Evolutionary conservation across 2,888 invertebrate species (phyloP).

Genomic region (Clistopyga incitator): DNA sequence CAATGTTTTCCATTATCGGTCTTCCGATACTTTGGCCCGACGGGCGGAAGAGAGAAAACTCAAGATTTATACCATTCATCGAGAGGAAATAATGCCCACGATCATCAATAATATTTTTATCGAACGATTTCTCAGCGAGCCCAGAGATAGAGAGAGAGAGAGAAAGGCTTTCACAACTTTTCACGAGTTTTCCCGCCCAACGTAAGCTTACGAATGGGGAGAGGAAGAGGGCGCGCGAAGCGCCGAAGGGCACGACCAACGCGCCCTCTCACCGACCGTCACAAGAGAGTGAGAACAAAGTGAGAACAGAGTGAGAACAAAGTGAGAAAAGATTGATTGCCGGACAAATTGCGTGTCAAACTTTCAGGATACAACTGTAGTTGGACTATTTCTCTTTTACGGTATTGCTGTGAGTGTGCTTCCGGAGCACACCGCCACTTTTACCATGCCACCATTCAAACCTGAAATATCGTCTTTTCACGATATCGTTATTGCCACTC

Average conservation of each 20-base stretch:
- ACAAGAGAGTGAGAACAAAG: conserved; percentile 41
- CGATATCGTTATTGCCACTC: conserved; percentile 30
- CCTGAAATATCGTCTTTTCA: conserved; percentile 32
- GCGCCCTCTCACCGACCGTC: neutral
- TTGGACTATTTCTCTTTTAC: conserved; percentile 57
- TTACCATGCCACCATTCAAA: neutral
- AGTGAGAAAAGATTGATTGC: conserved; percentile 63
- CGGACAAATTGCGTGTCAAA: conserved; percentile 65
- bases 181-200: conserved; percentile 37
- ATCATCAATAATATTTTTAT: conserved; percentile 48
- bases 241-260: conserved; percentile 7
- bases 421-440: neutral
- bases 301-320: conserved; percentile 47
- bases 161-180: conserved; percentile 38
- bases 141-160: neutral
- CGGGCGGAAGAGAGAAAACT: neutral
- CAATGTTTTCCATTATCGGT: conserved; percentile 48
- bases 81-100: conserved; percentile 31
- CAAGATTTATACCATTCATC: conserved; percentile 44
- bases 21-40: conserved; percentile 8
- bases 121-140: conserved; percentile 19
- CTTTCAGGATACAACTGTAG: conserved; percentile 56
- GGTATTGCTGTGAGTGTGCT: conserved; percentile 6
- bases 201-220: conserved; percentile 11
- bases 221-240: conserved; percentile 15